Percentiles rank a stretch among this genome's conserved stretches.
phyloP scores from a whole-genome alignment of 2,888 invertebrate species.

The Lasioglossum vierecki region DNA sequence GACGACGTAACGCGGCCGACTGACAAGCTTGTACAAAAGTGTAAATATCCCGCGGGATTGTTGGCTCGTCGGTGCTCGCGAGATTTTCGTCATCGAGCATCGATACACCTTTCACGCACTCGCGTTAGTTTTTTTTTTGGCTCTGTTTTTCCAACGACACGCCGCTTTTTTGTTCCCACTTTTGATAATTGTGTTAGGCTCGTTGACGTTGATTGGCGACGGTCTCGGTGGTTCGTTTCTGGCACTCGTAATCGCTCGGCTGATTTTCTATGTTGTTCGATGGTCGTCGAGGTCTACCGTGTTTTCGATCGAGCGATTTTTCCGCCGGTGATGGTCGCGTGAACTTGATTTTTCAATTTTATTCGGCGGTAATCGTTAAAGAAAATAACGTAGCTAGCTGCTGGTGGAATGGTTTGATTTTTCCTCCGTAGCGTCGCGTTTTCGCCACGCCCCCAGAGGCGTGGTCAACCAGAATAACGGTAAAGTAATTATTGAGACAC shows the following conservation, averaged over 20 bases:
- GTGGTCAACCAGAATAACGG: not conserved
- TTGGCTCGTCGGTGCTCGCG: not conserved
- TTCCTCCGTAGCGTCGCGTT: not conserved
- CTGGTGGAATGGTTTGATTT: not conserved
- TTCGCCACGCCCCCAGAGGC: not conserved
- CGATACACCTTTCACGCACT: not conserved
- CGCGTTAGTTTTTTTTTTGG: too few species aligned
- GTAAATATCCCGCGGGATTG: constrained; percentile 28
- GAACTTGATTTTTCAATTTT: not conserved
- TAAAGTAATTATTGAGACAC: too few species aligned
- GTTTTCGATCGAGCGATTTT: too few species aligned
- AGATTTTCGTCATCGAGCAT: not conserved
- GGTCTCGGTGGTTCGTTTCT: not conserved
- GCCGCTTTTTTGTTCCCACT: not conserved
- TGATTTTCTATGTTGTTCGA: not conserved
- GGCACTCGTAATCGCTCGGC: not conserved
- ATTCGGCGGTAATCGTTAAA: not conserved
- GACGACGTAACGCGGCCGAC: constrained; percentile 10
- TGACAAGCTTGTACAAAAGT: constrained; percentile 5
- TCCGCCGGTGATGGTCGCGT: not conserved
- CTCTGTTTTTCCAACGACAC: not conserved
- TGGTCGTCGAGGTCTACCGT: too few species aligned
- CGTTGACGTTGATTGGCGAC: not conserved
- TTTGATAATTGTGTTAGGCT: not conserved
- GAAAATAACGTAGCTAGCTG: not conserved